These are phyloP conservation scores for Etheostoma spectabile DNA, from an alignment of 2,113 vertebrate species.

Conservation along the genomic window DNA sequence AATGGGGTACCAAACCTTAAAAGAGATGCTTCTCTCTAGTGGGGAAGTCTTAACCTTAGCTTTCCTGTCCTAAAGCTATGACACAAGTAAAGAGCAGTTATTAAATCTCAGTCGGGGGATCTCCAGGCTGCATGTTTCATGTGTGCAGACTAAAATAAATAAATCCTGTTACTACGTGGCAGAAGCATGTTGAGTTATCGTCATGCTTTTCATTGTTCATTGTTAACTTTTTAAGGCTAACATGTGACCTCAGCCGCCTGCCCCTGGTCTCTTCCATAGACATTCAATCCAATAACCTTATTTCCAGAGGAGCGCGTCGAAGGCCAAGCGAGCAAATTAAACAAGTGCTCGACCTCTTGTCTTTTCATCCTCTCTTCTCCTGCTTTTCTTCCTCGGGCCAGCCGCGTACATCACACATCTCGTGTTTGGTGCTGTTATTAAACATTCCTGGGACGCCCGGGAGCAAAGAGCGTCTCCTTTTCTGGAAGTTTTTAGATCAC, in stretches of 20 bases:
- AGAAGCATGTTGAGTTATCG: background rate
- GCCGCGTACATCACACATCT: constrained; percentile 37
- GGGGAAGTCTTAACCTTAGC: constrained; percentile 35
- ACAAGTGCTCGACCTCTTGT: background rate
- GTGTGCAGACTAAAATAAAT: background rate
- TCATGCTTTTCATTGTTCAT: constrained; percentile 15
- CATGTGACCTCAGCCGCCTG: background rate
- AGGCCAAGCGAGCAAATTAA: constrained; percentile 46
- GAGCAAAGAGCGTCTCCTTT: constrained; percentile 75
- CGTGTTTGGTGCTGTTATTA: constrained; percentile 45
- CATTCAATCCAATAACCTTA: constrained; percentile 30
- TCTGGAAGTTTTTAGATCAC: constrained; percentile 76
- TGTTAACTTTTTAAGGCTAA: background rate
- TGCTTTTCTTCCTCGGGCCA: background rate
- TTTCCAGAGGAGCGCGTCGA: constrained; percentile 29
- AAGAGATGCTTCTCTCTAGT: constrained; percentile 23
- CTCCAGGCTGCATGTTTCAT: background rate
- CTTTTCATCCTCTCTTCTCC: constrained; percentile 9
- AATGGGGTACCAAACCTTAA: background rate
- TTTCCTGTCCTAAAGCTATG: constrained; percentile 22
- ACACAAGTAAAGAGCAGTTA: constrained; percentile 27
- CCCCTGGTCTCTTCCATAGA: background rate
- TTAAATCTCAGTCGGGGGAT: constrained; percentile 15
- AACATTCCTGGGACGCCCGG: constrained; percentile 64
- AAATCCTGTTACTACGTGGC: background rate